Percentiles rank a stretch among this genome's conserved stretches.
Evolutionary conservation across 1,140 invertebrate species (phyloP).

Genomic region (Apis florea): DNA sequence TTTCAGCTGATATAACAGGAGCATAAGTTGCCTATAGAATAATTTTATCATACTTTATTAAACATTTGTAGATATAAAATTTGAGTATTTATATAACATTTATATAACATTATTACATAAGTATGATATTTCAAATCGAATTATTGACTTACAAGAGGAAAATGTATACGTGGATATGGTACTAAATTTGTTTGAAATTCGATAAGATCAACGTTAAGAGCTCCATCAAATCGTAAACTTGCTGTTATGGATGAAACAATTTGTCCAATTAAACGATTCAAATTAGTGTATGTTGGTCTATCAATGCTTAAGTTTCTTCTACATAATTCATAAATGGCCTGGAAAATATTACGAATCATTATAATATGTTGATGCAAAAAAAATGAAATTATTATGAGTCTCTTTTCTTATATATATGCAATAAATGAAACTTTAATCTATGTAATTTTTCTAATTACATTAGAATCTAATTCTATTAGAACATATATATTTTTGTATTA

Average conservation of each 20-base stretch:
- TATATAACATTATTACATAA: background rate
- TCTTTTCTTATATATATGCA: too few species aligned
- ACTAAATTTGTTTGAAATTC: constrained; percentile 91
- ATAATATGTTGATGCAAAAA: background rate
- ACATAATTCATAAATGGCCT: constrained; percentile 88
- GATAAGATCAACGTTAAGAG: constrained; percentile 90
- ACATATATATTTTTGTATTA: too few species aligned
- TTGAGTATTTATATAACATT: background rate
- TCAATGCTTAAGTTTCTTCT: constrained; percentile 84
- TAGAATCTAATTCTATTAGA: too few species aligned
- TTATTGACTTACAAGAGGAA: constrained; percentile 82
- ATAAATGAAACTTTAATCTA: too few species aligned
- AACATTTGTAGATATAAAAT: background rate
- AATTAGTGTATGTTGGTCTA: constrained; percentile 84
- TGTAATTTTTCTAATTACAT: too few species aligned
- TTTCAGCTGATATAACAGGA: constrained; percentile 86
- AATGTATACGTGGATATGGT: constrained; percentile 88
- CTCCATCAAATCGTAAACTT: constrained; percentile 91
- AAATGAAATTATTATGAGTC: too few species aligned
- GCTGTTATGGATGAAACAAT: constrained; percentile 88
- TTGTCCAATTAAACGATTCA: constrained; percentile 85
- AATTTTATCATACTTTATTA: background rate
- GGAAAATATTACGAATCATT: constrained; percentile 49
- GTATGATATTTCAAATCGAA: background rate
- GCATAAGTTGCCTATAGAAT: constrained; percentile 84